Evolutionary conservation across 2,113 vertebrate species (phyloP), one percentile per base, ranked within the genome.

Genomic region (Coregonus clupeaformis): DNA sequence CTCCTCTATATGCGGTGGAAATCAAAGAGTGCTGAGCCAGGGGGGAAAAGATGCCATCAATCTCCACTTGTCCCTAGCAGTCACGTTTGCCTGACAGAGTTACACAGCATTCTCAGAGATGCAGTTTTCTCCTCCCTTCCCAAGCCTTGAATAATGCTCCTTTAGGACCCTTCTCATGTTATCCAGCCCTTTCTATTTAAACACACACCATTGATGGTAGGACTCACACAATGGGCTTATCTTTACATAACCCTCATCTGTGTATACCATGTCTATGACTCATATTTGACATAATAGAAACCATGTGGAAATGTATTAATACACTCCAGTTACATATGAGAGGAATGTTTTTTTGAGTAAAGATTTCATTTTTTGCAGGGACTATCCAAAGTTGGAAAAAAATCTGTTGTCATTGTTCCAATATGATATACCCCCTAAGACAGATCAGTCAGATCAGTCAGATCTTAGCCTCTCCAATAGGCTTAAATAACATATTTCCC

Each of bases 21-120:
- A 91, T 91, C 85, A 89, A 89, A 87, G 86, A 91, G 79, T 90
- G 91, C 91, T 91, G 90, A 92, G 90, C 87, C 88, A 91, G 80
- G 89, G 84, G 88, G 78, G 90, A 87, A 83, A 83, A 83, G 81
- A 84, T 81, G 70, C 83, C 87, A 90, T 91, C 89, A 89, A 90
- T 92, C 91, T 91, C 81, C 52, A 55, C 86, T 78, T 86, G 87
- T 92, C 88, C 79, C 90, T 82, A 81, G 85, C 80, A 86, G 89
- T 91, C 88, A 88, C 88, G 86, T 90, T 89, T 85, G 89, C 90
- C 89, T 90, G 87, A 88, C 86, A 85, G 80, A 90, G 84, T 89
- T 18, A 52, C 14, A 52, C 49, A 52, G 12, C 49, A 16, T 5
- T 52, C 49, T 52, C 49, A 42, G 49, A 52, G 49, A 52, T 52